Base-by-base conservation (phyloP, 2,113 vertebrate species). In the Osmerus eperlanus region DNA sequence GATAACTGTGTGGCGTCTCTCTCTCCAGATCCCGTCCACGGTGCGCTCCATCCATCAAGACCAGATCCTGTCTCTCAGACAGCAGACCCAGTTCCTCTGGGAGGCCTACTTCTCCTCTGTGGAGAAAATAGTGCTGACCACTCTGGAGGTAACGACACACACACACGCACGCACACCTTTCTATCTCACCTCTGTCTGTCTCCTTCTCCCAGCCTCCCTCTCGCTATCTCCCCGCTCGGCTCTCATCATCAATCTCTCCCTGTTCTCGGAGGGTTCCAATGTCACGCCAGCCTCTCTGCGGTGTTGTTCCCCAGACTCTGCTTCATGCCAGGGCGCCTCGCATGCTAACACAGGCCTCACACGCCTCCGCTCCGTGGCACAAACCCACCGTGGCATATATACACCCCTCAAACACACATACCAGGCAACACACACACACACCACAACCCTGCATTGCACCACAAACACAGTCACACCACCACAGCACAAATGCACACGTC, bases 31-130 rank as follows among this genome's bases (percentile, higher is more conserved):
- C 61, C 89, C 89, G 0, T 89, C 88, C 80, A 91, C 89, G 0
- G 89, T 91, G 52, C 89, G 78, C 72, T 89, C 89, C 84, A 91
- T 91, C 84, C 88, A 91, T 85, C 89, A 89, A 82, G 89, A 91
- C 29, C 86, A 86, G 86, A 91, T 91, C 84, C 84, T 91, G 77
- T 82, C 87, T 65, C 88, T 91, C 77, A 52, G 89, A 63, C 89
- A 89, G 77, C 89, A 91, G 85, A 91, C 89, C 3, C 89, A 91
- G 85, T 86, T 91, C 84, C 89, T 91, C 11, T 91, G 89, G 89
- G 89, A 91, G 82, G 89, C 89, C 21, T 91, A 91, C 78, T 91
- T 91, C 83, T 89, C 88, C 56, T 89, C 88, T 0, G 83, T 91
- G 84, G 89, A 91, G 52, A 91, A 91, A 83, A 91, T 91, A 52